These are phyloP conservation scores for Pipra filicauda DNA, from an alignment of 2,113 vertebrate genomes.

Conservation along the genomic window DNA sequence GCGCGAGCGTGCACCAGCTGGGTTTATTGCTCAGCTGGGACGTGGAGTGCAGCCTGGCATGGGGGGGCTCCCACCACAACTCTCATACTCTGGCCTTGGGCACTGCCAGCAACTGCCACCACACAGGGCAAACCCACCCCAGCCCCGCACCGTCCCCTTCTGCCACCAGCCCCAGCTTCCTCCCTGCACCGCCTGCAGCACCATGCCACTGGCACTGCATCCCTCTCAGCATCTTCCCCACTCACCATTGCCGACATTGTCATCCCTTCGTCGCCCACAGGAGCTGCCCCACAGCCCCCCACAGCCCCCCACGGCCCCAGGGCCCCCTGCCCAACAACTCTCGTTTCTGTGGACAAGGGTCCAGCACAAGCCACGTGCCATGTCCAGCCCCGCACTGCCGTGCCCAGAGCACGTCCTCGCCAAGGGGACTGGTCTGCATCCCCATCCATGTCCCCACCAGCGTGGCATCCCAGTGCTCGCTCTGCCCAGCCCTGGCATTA, in stretches of 20 bases:
- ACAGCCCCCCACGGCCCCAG: not conserved
- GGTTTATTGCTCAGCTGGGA: slow-evolving; percentile 36
- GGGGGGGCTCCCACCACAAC: not conserved
- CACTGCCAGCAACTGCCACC: not conserved
- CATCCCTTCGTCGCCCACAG: not conserved
- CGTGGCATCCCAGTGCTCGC: not conserved
- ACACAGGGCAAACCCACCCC: not conserved
- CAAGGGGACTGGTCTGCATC: not conserved
- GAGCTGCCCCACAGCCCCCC: not conserved
- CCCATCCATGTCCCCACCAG: not conserved
- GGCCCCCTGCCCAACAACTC: not conserved
- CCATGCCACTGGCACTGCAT: accelerated
- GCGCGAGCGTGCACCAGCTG: not conserved
- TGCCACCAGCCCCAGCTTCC: not conserved
- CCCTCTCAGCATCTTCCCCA: not conserved
- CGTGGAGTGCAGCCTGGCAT: not conserved
- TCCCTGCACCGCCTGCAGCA: not conserved
- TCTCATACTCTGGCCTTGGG: not conserved
- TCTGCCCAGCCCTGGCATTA: not conserved
- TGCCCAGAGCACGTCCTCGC: accelerated
- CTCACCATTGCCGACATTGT: not conserved
- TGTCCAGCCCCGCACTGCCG: not conserved
- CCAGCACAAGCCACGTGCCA: not conserved
- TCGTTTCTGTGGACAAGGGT: not conserved
- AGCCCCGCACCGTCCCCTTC: not conserved